Evolutionary conservation across 2,113 vertebrate genomes (phyloP).

Genomic region (Dasypus novemcinctus): DNA sequence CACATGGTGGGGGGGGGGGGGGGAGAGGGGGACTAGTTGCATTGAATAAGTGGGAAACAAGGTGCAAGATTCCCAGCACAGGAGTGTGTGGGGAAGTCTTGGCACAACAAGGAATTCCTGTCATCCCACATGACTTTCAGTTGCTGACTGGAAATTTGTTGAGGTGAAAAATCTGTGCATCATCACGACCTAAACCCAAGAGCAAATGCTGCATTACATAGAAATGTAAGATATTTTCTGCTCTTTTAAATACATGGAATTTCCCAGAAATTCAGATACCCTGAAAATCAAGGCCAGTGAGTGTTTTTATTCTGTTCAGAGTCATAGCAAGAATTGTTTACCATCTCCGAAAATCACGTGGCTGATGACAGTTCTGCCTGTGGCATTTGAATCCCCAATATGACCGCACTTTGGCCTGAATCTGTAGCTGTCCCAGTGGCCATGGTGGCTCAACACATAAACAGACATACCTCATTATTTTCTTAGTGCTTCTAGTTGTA

Average conservation of each 20-base stretch:
- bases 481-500: not conserved
- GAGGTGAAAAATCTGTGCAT: not conserved
- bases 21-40: no score
- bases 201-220: not conserved
- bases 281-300: not conserved
- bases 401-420: not conserved
- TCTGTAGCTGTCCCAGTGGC: not conserved
- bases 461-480: not conserved
- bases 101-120: not conserved
- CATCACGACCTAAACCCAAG: no score
- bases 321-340: not conserved
- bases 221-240: not conserved
- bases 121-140: not conserved
- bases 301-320: not conserved
- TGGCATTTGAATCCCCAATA: no score
- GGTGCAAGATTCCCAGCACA: no score
- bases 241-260: not conserved
- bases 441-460: accelerated
- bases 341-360: not conserved
- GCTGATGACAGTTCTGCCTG: accelerated
- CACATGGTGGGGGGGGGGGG: not conserved
- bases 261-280: not conserved
- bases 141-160: not conserved
- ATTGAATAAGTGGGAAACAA: no score
- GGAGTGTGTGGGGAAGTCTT: no score